Percentiles rank a stretch among this genome's conserved stretches.
These are phyloP conservation scores for Triplophysa tibetana DNA, from an alignment of 2,113 vertebrate species.

Conservation along the genomic window DNA sequence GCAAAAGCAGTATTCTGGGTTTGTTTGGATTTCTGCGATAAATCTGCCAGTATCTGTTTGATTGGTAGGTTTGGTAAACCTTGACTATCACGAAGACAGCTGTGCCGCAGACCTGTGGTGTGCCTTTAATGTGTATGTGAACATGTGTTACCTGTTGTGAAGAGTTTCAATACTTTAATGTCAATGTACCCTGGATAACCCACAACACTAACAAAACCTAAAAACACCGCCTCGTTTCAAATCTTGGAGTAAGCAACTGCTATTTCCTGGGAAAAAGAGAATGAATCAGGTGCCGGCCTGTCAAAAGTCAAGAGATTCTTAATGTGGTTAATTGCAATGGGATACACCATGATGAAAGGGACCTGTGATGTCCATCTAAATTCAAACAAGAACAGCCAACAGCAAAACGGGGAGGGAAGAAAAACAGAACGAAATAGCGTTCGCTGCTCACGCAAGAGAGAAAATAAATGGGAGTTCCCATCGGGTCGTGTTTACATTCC, in stretches of 20 bases:
- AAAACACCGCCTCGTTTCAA: background rate
- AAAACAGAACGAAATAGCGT: conserved; percentile 24
- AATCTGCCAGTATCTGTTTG: conserved; percentile 19
- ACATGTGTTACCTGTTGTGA: conserved; percentile 8
- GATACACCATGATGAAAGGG: background rate
- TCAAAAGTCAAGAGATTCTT: background rate
- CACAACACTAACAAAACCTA: background rate
- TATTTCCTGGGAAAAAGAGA: conserved; percentile 8
- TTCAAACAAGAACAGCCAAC: conserved; percentile 14
- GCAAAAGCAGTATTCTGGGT: conserved; percentile 19
- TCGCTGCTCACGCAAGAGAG: conserved; percentile 29
- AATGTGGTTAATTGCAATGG: background rate
- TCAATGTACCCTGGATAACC: conserved; percentile 25
- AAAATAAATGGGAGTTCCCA: conserved; percentile 52
- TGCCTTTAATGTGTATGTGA: background rate
- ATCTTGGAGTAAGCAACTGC: background rate
- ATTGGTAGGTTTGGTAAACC: conserved; percentile 29
- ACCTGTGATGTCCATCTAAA: background rate
- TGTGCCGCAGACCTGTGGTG: conserved; percentile 28
- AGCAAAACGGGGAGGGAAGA: background rate
- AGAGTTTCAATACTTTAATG: conserved; percentile 10
- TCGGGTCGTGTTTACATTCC: conserved; percentile 57
- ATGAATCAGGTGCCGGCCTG: background rate
- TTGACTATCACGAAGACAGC: conserved; percentile 15
- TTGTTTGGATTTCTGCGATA: conserved; percentile 35